phyloP scores from a whole-genome alignment of 2,113 vertebrate genomes.

The Alectura lathami region DNA sequence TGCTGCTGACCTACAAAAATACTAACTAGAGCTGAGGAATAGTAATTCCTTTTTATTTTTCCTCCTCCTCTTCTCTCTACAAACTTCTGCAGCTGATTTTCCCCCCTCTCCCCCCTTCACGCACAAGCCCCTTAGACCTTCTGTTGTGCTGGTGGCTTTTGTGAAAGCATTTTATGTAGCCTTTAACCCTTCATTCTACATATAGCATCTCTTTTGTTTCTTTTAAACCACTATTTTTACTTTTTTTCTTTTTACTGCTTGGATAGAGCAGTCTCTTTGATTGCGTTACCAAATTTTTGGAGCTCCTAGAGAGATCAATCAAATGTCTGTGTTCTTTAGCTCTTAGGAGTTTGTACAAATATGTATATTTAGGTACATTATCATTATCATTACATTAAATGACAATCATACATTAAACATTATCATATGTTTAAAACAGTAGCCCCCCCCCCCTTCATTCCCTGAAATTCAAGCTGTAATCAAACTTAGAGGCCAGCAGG shows the following conservation, averaged over 20 bases:
- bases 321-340: neutral
- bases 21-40: neutral
- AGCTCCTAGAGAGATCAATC: neutral
- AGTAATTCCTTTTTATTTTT: neutral
- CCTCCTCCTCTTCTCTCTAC: neutral
- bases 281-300: neutral
- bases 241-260: neutral
- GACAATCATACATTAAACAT: no score
- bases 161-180: neutral
- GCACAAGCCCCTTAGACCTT: neutral
- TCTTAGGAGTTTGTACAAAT: conserved; percentile 5
- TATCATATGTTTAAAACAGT: conserved; percentile 9
- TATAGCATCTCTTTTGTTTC: neutral
- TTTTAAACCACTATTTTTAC: neutral
- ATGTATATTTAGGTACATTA: neutral
- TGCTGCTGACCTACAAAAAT: neutral
- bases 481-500: conserved; percentile 21
- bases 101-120: no score
- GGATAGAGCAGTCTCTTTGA: neutral
- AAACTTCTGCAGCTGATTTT: neutral
- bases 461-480: conserved; percentile 11
- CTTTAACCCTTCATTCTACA: neutral
- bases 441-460: neutral
- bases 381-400: no score
- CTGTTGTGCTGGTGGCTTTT: neutral